Base-by-base conservation (phyloP, 1,140 invertebrate species). In the Euschistus heros region DNA sequence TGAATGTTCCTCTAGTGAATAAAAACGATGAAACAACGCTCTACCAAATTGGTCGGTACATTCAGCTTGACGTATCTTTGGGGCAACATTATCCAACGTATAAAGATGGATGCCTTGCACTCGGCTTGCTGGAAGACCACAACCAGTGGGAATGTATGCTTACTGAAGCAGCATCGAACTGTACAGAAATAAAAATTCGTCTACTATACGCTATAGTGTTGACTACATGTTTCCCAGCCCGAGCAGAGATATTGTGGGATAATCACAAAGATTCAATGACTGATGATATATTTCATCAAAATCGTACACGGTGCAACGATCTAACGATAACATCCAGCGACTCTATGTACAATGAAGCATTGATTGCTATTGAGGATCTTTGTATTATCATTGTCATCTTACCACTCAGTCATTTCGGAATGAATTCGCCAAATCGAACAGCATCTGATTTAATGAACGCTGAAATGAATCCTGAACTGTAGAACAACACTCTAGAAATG, bases 191-290 rank as follows among this genome's bases (percentile, higher is more conserved):
- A 14, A 63, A 61, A 62, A 42, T 70, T 15, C 37, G 66, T 55
- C 63, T 66, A 46, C 27, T 70, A 13, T 70, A 68, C 55, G 42
- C 42, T 14, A 37, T 70, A 22, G 68, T 70, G 18, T 63, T 70
- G 44, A 33, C 62, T 15, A 66, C 62, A 47, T 69, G 69, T 50
- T 27, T 68, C n/a, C n/a, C n/a, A n/a, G n/a, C n/a, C n/a, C n/a
- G n/a, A n/a, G n/a, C n/a, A n/a, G n/a, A n/a, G n/a, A n/a, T n/a
- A n/a, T n/a, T n/a, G n/a, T n/a, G n/a, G n/a, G n/a, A n/a, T n/a
- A n/a, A n/a, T n/a, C n/a, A n/a, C n/a, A n/a, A n/a, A n/a, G n/a
- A n/a, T n/a, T n/a, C n/a, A n/a, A n/a, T n/a, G n/a, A n/a, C n/a
- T 63, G 68, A 70, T 7, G 68, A 70, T 57, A 68, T 69, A 62